A percentile compares a stretch with the other conserved stretches of the same genome.
Evolutionary conservation across 2,113 vertebrate species (phyloP).

Genomic region (Malurus alboscapulatus): DNA sequence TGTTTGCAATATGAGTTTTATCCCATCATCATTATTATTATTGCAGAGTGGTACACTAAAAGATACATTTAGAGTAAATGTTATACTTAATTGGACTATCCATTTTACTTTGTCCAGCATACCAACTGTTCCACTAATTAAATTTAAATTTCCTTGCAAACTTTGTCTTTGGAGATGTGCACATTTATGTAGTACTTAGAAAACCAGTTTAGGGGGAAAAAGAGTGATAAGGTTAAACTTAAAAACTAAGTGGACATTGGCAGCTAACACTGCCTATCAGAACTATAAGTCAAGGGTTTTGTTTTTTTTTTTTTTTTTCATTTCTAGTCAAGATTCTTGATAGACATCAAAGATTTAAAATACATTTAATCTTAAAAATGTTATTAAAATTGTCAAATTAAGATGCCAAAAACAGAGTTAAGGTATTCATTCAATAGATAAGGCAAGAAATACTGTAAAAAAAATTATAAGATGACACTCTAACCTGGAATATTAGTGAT

Average conservation of each 20-base stretch:
- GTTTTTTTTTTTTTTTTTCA: neutral
- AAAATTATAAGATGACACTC: neutral
- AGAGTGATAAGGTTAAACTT: neutral
- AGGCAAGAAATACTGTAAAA: neutral
- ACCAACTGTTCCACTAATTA: neutral
- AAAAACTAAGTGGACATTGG: neutral
- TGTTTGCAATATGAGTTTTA: neutral
- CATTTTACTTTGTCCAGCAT: neutral
- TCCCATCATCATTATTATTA: neutral
- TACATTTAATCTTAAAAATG: neutral
- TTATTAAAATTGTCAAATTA: neutral
- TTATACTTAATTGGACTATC: neutral
- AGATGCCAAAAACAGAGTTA: neutral
- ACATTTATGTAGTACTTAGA: neutral
- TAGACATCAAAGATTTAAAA: neutral
- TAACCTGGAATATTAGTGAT: neutral
- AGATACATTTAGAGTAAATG: neutral
- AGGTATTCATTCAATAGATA: neutral
- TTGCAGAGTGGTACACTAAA: neutral
- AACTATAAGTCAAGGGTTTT: neutral
- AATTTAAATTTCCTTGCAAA: neutral
- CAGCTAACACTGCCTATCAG: neutral
- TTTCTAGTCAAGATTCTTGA: neutral
- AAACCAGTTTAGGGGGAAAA: neutral
- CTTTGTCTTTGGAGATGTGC: neutral